Evolutionary conservation across 2,113 vertebrate species (phyloP), one percentile per base, ranked within the genome.

Genomic region (Urocolius indicus): DNA sequence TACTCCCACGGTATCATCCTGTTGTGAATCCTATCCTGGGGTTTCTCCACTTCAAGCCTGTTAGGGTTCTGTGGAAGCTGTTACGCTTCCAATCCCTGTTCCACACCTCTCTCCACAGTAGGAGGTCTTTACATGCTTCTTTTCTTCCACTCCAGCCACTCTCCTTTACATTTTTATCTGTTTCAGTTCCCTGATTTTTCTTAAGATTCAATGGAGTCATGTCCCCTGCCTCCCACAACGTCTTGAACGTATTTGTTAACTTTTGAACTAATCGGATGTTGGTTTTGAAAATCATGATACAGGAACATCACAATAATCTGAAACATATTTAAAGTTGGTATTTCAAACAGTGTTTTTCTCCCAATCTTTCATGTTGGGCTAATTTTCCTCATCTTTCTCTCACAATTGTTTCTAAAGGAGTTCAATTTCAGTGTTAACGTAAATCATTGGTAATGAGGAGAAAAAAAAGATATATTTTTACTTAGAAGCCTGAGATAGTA

Each of bases 211-310:
- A 2, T 36, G 54, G 29, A 48, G 7, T 72, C 11, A 13, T 24
- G 46, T 10, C 5, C 21, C 19, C 24, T 58, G 32, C 9, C 21
- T 4, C 6, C 13, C 16, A 14, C 14, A 46, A 55, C 24, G 5
- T 48, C 38, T 61, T 2, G 1, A 72, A 54, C 5, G 11, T 16
- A 17, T 61, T 36, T 0, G 0, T 66, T 43, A 88, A n/a, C 5
- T 38, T 79, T 36, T 26, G 34, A 57, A 52, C 29, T 75, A 63
- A 58, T 15, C 0, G 2, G 12, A 41, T 75, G 24, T 52, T 32
- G 11, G 38, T 29, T 91, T 75, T 84, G 18, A 79, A 91, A 79
- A 59, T 48, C 45, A 23, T 23, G 16, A 52, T 24, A 46, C 30
- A 68, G 29, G 45, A 29, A 49, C 24, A 52, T 73, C 45, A 41